A percentile compares a stretch with the other conserved stretches of the same genome.
Evolutionary conservation across 2,797 vertebrate genomes (phyloP).

Genomic region (Chromis chromis): DNA sequence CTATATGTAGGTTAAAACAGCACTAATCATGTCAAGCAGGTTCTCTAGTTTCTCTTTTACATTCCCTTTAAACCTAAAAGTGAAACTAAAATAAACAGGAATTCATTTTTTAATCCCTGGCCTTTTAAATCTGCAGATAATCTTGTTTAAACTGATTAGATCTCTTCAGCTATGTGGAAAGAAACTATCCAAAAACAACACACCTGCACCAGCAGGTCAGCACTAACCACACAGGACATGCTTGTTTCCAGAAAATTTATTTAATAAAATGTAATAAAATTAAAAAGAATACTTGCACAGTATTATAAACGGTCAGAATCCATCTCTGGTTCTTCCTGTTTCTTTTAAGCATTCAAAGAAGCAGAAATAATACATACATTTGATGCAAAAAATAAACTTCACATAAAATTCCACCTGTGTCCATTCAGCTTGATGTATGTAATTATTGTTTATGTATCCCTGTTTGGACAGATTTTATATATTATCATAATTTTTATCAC

Average conservation of each 20-base stretch:
- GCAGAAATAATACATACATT: conserved; percentile 23
- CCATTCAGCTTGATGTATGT: conserved; percentile 17
- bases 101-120: conserved; percentile 3
- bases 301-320: neutral
- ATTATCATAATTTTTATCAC: conserved; percentile 6
- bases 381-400: conserved; percentile 28
- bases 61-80: conserved; percentile 3
- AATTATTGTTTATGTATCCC: conserved; percentile 1
- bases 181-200: conserved; percentile 26
- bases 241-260: neutral
- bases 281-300: neutral
- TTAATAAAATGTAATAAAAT: neutral
- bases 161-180: conserved; percentile 40
- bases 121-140: conserved; percentile 20
- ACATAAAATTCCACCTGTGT: conserved; percentile 29
- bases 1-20: neutral
- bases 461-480: conserved; percentile 12
- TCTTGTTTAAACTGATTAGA: conserved; percentile 48
- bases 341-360: conserved; percentile 33
- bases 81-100: conserved; percentile 36
- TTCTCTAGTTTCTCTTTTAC: neutral
- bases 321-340: neutral
- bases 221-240: conserved; percentile 18
- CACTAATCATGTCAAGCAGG: neutral
- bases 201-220: conserved; percentile 59